Evolutionary conservation across 2,113 vertebrate genomes (phyloP).

Genomic region (Daboia siamensis): DNA sequence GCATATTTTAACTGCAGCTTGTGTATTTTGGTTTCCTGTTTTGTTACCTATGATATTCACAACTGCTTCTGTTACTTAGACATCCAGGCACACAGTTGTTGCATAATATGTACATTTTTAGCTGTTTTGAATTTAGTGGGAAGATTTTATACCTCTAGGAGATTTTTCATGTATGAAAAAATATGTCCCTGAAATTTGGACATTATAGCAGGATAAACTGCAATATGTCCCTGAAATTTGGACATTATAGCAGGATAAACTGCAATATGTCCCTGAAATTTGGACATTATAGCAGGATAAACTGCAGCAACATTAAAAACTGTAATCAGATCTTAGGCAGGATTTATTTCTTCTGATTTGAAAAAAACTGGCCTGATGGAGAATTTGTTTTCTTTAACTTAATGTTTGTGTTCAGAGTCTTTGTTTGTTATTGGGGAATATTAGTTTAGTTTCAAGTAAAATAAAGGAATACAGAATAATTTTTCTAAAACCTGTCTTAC

Average conservation of each 20-base stretch:
- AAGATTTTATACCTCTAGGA: neutral
- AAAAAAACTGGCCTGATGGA: neutral
- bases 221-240: no score
- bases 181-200: neutral
- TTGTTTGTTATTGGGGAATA: neutral
- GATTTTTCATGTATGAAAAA: neutral
- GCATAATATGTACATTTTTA: neutral
- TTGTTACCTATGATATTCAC: neutral
- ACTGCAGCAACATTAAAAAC: neutral
- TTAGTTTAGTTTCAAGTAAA: neutral
- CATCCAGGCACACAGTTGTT: neutral
- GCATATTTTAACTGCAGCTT: neutral
- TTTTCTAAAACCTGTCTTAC: neutral
- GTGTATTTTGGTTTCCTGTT: neutral
- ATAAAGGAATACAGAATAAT: neutral
- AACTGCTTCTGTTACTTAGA: neutral
- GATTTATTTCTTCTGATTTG: neutral
- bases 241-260: neutral
- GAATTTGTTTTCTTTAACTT: neutral
- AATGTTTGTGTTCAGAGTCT: neutral
- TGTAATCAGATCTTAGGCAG: neutral
- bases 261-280: neutral
- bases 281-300: neutral
- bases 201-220: neutral
- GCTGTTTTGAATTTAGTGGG: neutral